Percentiles rank a stretch among this genome's conserved stretches.
phyloP scores from a whole-genome alignment of 2,888 invertebrate genomes.

The Loripinus fragilis region DNA sequence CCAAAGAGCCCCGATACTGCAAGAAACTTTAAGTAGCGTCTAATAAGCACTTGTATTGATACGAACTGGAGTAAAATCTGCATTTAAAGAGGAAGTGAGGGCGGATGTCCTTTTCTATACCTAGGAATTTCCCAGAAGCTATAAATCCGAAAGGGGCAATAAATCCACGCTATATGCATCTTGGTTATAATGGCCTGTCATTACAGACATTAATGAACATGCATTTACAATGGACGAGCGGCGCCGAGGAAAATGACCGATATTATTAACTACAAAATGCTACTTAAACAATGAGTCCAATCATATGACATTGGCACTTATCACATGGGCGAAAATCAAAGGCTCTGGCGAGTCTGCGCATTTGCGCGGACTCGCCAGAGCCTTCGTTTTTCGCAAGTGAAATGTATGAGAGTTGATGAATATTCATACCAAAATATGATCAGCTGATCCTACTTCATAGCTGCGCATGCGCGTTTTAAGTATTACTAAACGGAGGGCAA shows the following conservation, averaged over 20 bases:
- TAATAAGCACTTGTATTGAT: not conserved
- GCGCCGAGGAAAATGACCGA: not conserved
- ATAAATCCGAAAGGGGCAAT: not conserved
- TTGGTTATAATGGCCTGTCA: not conserved
- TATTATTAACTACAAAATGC: not conserved
- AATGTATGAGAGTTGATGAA: too few relatives aligned
- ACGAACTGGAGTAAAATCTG: not conserved
- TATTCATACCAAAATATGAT: too few relatives aligned
- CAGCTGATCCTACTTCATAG: too few relatives aligned
- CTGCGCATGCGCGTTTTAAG: too few relatives aligned
- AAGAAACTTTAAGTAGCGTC: not conserved
- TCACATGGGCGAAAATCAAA: too few relatives aligned
- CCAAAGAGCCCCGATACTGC: too few relatives aligned
- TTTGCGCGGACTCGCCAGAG: too few relatives aligned
- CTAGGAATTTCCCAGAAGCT: not conserved
- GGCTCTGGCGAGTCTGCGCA: too few relatives aligned
- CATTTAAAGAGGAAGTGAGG: not conserved
- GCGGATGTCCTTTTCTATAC: not conserved
- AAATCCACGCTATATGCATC: not conserved
- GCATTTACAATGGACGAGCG: constrained; percentile 15
- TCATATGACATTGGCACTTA: too few relatives aligned
- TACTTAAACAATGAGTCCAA: not conserved
- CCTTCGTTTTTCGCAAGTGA: too few relatives aligned
- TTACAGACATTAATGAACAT: constrained; percentile 1
- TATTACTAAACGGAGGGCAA: too few relatives aligned